Evolutionary conservation across 2,888 invertebrate genomes (phyloP).

Genomic region (Caenorhabditis imperialis): DNA sequence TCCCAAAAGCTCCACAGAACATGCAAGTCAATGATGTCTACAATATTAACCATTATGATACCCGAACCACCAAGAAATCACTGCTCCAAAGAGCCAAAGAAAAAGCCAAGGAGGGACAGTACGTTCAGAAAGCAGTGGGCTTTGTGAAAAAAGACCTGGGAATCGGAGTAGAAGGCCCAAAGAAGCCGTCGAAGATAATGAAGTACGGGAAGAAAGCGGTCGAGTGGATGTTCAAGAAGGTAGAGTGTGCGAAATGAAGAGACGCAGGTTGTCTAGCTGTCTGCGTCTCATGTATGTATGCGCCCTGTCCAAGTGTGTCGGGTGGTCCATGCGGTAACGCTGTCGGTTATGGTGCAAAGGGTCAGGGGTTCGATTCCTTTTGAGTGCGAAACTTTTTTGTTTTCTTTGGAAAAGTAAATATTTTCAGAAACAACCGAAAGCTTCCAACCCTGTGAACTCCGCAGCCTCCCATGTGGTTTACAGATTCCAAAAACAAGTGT

Average conservation of each 20-base stretch:
- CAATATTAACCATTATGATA: background rate
- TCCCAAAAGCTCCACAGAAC: background rate
- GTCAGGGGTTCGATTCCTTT: too few relatives aligned
- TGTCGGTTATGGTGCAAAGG: too few relatives aligned
- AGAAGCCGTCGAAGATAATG: conserved; percentile 40
- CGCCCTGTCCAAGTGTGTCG: too few relatives aligned
- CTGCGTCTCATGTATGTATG: too few relatives aligned
- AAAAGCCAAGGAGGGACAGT: conserved; percentile 9
- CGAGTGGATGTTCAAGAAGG: conserved; percentile 29
- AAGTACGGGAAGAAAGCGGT: conserved; percentile 40
- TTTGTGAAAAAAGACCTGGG: conserved; percentile 47
- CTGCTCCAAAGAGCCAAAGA: conserved; percentile 34
- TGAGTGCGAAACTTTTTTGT: too few relatives aligned
- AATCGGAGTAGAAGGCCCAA: conserved; percentile 45
- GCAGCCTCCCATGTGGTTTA: background rate
- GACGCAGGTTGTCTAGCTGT: too few relatives aligned
- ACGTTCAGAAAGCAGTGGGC: conserved; percentile 27
- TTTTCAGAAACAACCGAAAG: conserved; percentile 12
- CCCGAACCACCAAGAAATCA: conserved; percentile 26
- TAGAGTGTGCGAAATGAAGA: too few relatives aligned
- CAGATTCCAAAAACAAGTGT: conserved; percentile 7
- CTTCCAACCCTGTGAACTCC: background rate
- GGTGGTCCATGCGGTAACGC: too few relatives aligned
- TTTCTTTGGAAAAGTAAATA: too few relatives aligned
- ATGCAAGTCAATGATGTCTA: background rate